Base-by-base conservation (phyloP, 2,888 invertebrate genomes). In the Gnatocerus cornutus region DNA sequence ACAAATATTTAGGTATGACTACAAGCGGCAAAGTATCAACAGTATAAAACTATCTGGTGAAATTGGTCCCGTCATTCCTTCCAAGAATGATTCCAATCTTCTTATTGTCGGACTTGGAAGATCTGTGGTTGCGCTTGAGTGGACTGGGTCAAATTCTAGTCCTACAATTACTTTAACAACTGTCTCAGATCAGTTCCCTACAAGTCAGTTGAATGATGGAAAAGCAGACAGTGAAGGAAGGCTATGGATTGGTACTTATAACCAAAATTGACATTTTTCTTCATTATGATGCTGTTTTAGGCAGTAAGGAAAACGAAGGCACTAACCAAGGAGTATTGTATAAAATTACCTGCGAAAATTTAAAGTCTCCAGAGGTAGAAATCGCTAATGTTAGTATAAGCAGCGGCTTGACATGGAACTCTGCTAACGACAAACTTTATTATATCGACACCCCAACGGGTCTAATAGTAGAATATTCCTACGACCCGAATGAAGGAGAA, bases 371-470 rank as follows among this genome's bases (percentile, higher is more conserved):
- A 6, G 41, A 1, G 1, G 41, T 41, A 1, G 10, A 10, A 12
- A 41, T 41, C 5, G 41, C 41, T 1, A 5, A 5, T 1, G 89
- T 92, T 12, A 87, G 88, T 9, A 87, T 93, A 9, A 93, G 94
- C 46, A 95, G 95, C 77, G 95, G 95, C 1, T 82, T 94, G 7
- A 90, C 90, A 0, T 95, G 94, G 94, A 91, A 89, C n/a, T 78
- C 84, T 0, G 90, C 92, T 77, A 89, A 89, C 77, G 87, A 88
- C 69, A 89, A 87, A 75, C 90, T 94, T 87, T 95, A 91, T 83
- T 94, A 91, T 83, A 93, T 93, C 41, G 95, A 95, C 83, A 89
- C 93, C 0, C 87, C 89, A 0, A 90, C 91, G 0, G 83, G 86
- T 33, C 88, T 89, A 73, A 86, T 94, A 3, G 90, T 87, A 68